Evolutionary conservation across 2,888 invertebrate species (phyloP).

Genomic region (Drosophila nigritarsus): DNA sequence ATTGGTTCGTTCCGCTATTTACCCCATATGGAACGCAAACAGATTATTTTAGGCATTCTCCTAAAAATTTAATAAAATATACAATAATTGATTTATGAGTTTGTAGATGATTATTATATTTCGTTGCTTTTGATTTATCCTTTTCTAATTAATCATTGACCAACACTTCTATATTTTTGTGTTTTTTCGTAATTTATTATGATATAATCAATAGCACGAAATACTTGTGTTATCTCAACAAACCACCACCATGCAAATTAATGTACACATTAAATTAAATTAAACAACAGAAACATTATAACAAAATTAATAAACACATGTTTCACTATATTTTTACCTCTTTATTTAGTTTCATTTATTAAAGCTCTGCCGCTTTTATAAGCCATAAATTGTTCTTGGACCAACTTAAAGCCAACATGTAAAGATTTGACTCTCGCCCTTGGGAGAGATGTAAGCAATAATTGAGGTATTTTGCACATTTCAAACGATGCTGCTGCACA

Average conservation of each 20-base stretch:
- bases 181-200: background rate
- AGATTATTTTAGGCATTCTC: background rate
- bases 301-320: background rate
- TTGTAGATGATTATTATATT: background rate
- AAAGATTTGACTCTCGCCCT: background rate
- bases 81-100: background rate
- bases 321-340: no score
- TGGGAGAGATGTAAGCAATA: background rate
- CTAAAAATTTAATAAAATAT: background rate
- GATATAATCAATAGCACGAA: no score
- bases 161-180: background rate
- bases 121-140: background rate
- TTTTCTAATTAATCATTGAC: background rate
- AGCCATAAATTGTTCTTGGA: background rate
- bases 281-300: background rate
- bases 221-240: no score
- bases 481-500: slow-evolving; percentile 5
- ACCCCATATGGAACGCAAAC: no score
- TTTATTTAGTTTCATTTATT: background rate
- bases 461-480: slow-evolving; percentile 12
- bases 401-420: background rate
- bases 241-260: background rate
- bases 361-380: background rate
- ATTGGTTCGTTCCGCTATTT: background rate
- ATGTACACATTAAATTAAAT: background rate